These are phyloP conservation scores for Pachypeltis micranthus DNA, from an alignment of 1,140 invertebrate genomes.

Conservation along the genomic window DNA sequence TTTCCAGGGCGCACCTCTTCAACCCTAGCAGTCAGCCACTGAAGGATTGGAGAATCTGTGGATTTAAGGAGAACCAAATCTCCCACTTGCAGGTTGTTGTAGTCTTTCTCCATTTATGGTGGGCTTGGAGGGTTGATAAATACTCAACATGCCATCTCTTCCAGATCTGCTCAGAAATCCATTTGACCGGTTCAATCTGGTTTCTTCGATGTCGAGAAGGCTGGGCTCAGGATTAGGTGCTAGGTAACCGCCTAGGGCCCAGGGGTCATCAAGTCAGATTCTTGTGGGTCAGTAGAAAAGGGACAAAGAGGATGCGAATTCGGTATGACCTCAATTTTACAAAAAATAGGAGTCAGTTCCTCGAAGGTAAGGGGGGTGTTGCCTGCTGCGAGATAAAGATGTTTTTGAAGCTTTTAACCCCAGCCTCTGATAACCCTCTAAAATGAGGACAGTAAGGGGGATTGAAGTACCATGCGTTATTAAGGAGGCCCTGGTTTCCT, in stretches of 20 bases:
- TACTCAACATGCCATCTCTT: constrained; percentile 31
- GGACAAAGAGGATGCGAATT: constrained; percentile 25
- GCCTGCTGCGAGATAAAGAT: too few species aligned
- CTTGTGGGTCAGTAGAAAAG: constrained; percentile 22
- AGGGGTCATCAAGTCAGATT: constrained; percentile 22
- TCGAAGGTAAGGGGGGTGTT: too few species aligned
- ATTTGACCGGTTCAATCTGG: constrained; percentile 23
- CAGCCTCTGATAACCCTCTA: constrained; percentile 29
- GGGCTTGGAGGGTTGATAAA: constrained; percentile 25
- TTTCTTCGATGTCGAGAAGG: constrained; percentile 12
- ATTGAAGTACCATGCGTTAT: constrained; percentile 32
- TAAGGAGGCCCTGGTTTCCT: too few species aligned
- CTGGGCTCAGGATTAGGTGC: constrained; percentile 20
- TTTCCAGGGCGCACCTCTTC: constrained; percentile 30
- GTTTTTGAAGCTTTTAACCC: too few species aligned
- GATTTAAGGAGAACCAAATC: constrained; percentile 31
- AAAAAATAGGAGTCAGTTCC: constrained; percentile 24
- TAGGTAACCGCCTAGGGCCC: constrained; percentile 27
- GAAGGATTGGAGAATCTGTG: constrained; percentile 30
- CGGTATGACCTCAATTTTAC: constrained; percentile 23
- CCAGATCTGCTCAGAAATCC: constrained; percentile 31
- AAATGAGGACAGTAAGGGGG: constrained; percentile 29
- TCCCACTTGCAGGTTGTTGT: constrained; percentile 13
- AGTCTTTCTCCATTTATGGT: constrained; percentile 27
- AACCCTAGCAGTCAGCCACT: constrained; percentile 34